Conservation (phyloP, 2,888 invertebrate species). For the Conchocele bisecta region DNA sequence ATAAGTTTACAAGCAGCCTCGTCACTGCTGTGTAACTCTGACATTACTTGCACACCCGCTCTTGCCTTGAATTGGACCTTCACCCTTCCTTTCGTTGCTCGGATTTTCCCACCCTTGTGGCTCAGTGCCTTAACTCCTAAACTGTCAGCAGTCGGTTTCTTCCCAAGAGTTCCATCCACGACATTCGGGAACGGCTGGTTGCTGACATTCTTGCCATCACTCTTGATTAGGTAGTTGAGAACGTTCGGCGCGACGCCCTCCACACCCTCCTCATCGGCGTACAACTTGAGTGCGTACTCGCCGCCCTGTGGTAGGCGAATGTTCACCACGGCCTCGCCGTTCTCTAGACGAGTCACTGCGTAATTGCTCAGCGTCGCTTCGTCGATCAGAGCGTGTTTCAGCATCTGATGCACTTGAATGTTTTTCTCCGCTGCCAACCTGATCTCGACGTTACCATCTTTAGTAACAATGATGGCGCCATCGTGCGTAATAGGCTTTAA, state of each 20-base stretch:
- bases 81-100: slow-evolving; percentile 67
- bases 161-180: slow-evolving; percentile 71
- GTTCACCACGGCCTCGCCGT: slow-evolving; percentile 73
- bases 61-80: slow-evolving; percentile 69
- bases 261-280: slow-evolving; percentile 73
- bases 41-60: slow-evolving; percentile 73
- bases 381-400: slow-evolving; percentile 76
- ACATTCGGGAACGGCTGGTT: slow-evolving; percentile 76
- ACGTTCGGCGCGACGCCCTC: slow-evolving; percentile 78
- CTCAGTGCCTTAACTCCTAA: slow-evolving; percentile 71
- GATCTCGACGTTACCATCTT: slow-evolving; percentile 78
- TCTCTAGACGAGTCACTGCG: slow-evolving; percentile 72
- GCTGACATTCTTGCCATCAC: slow-evolving; percentile 62
- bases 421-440: slow-evolving; percentile 71
- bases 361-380: slow-evolving; percentile 76
- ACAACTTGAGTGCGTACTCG: slow-evolving; percentile 78
- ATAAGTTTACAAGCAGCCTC: slow-evolving; percentile 66
- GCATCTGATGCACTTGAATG: slow-evolving; percentile 71
- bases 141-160: slow-evolving; percentile 62
- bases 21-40: slow-evolving; percentile 75
- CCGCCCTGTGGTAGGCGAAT: slow-evolving; percentile 77
- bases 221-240: slow-evolving; percentile 79
- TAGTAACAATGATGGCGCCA: slow-evolving; percentile 73
- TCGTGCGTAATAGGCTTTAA: slow-evolving; percentile 75
- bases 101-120: slow-evolving; percentile 66